Evolutionary conservation across 2,113 vertebrate species (phyloP), one percentile per base, ranked within the genome.

Genomic region (Dinomys branickii): DNA sequence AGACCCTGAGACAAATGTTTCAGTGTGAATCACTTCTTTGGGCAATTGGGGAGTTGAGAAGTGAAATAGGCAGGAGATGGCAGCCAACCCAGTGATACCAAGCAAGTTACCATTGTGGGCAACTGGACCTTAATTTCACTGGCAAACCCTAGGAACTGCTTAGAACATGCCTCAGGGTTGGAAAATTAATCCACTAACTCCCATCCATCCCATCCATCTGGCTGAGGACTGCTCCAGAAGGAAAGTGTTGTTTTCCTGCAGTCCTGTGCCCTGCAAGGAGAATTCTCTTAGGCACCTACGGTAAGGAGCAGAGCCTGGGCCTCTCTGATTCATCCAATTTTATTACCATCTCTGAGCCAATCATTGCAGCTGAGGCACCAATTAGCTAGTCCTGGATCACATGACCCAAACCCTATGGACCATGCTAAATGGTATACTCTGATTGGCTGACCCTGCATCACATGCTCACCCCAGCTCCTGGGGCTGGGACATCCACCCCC

Each of bases 401-500:
- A 12, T 50, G 56, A 16, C 63, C 56, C 58, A 86, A 5, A 12
- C n/a, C 22, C 30, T 13, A 13, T 14, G 81, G 16, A 38, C 0
- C 63, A 47, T 16, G 44, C 54, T 90, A 47, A 90, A 1, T 50
- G 65, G 54, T 26, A 6, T 35, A 17, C 12, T 0, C 77, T 50
- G 80, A 67, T 50, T 78, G 69, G 71, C 86, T 71, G 81, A 61
- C 14, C 52, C 41, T 61, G 2, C 3, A 30, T 38, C 61, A 47
- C 54, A 1, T 73, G 71, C 44, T 90, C 61, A 47, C 69, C 56
- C 50, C 4, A 7, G 67, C 78, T 71, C 28, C 28, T 0, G 4
- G 8, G 19, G 59, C 6, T 38, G 12, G 44, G 10, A 44, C 7
- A 30, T 9, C 1, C 17, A 0, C 28, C n/a, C 35, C 22, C 3